Conservation (phyloP, 2,797 vertebrate species). For the Poecilia picta region DNA sequence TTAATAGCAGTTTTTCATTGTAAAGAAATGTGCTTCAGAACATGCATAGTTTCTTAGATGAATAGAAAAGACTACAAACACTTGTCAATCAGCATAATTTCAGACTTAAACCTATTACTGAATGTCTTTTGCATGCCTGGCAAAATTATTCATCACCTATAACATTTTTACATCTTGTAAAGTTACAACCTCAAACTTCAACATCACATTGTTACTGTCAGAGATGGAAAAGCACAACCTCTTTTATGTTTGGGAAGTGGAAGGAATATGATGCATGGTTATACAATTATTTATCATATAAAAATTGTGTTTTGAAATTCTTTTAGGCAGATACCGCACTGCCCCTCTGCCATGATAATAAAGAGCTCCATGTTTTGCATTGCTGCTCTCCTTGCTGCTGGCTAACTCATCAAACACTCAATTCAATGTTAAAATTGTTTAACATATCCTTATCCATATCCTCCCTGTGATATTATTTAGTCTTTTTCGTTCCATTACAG, state of each 20-base stretch:
- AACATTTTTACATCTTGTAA: neutral
- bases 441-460: neutral
- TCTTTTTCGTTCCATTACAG: conserved; percentile 1
- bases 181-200: neutral
- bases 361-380: neutral
- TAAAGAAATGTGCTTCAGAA: neutral
- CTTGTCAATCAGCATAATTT: neutral
- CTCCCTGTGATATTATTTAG: neutral
- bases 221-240: neutral
- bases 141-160: neutral
- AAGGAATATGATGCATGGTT: neutral
- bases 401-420: neutral
- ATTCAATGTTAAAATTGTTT: neutral
- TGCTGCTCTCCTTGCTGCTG: neutral
- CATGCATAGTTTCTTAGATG: neutral
- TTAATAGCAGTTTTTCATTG: neutral
- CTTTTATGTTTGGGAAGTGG: neutral
- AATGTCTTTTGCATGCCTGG: neutral
- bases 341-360: neutral
- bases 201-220: neutral
- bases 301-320: neutral
- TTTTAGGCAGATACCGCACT: neutral
- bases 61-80: neutral
- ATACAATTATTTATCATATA: neutral
- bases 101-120: neutral